Evolutionary conservation across 2,113 vertebrate genomes (phyloP), one percentile per base, ranked within the genome.

Genomic region (Cavia porcellus): DNA sequence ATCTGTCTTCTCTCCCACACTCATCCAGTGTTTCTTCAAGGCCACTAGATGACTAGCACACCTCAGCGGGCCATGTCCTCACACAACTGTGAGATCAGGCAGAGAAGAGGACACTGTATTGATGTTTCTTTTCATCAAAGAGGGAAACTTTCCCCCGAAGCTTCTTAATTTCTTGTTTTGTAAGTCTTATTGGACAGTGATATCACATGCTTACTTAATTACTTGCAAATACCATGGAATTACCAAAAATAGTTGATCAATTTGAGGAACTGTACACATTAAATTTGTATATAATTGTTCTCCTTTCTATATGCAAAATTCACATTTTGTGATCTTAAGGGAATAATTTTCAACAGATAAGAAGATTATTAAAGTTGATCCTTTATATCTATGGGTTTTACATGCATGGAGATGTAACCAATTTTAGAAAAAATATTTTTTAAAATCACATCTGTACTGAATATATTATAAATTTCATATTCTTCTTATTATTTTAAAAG

Each of bases 281-380:
- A 64, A 42, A 72, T 93, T 93, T 87, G 85, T 25, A 66, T 30
- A 61, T 3, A 70, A 52, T 32, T 57, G 19, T 24, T 83, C 94
- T 84, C 83, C 45, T 86, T 83, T 90, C 42, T 92, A 28, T 47
- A 20, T 81, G 38, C 10, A 90, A 81, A 30, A 80, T 62, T 25
- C 50, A n/a, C 50, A 85, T 79, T 95, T 77, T 19, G 8, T 84
- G 17, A n/a, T 77, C 30, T 30, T 64, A 77, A 81, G 25, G 68
- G 17, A 20, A 86, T 95, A n/a, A 82, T 38, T 52, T 90, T 84
- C 45, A 59, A 90, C 59, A 95, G 90, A 92, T 90, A 86, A 93
- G 42, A 86, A 47, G 95, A 90, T 57, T 61, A 85, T 57, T 42
- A 10, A 35, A 42, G 57, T 68, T 64, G 35, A 28, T 61, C 32